A percentile compares a stretch with the other conserved stretches of the same genome.
Evolutionary conservation across 2,113 vertebrate genomes (phyloP).

Genomic region (Scomber japonicus): DNA sequence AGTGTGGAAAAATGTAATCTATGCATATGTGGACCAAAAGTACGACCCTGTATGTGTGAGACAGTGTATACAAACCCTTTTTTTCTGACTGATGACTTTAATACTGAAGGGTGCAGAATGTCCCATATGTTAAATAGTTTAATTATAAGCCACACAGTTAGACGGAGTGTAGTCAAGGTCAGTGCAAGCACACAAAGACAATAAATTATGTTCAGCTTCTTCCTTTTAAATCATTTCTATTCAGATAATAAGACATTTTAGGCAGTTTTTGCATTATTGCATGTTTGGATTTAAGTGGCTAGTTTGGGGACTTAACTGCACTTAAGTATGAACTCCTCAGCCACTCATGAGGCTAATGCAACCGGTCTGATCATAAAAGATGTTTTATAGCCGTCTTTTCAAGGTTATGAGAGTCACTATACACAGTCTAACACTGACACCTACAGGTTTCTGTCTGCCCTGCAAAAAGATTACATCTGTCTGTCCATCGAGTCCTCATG

Average conservation of each 20-base stretch:
- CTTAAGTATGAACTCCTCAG: not conserved
- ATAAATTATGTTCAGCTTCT: not conserved
- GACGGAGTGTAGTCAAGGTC: slow-evolving; percentile 44
- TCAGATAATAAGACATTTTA: not conserved
- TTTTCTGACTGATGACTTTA: slow-evolving; percentile 33
- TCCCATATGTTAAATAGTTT: slow-evolving; percentile 27
- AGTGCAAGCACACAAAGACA: slow-evolving; percentile 21
- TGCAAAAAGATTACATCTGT: slow-evolving; percentile 32
- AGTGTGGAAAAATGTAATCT: slow-evolving; percentile 42
- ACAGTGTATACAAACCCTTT: slow-evolving; percentile 1
- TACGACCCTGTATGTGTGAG: not conserved
- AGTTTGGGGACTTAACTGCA: not conserved
- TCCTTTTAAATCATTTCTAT: not conserved
- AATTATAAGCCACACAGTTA: slow-evolving; percentile 41
- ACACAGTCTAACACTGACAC: slow-evolving; percentile 76
- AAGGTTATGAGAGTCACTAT: slow-evolving; percentile 61
- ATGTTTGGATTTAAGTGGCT: not conserved
- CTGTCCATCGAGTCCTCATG: not conserved
- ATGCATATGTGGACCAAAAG: slow-evolving; percentile 42
- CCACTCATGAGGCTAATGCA: slow-evolving; percentile 31
- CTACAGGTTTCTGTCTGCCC: slow-evolving; percentile 62
- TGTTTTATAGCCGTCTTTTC: slow-evolving; percentile 47
- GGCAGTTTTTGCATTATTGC: not conserved
- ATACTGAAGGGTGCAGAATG: slow-evolving; percentile 16
- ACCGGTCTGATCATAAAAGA: slow-evolving; percentile 55